Base-by-base conservation (phyloP, 1,140 invertebrate genomes). In the Diabrotica virgifera region DNA sequence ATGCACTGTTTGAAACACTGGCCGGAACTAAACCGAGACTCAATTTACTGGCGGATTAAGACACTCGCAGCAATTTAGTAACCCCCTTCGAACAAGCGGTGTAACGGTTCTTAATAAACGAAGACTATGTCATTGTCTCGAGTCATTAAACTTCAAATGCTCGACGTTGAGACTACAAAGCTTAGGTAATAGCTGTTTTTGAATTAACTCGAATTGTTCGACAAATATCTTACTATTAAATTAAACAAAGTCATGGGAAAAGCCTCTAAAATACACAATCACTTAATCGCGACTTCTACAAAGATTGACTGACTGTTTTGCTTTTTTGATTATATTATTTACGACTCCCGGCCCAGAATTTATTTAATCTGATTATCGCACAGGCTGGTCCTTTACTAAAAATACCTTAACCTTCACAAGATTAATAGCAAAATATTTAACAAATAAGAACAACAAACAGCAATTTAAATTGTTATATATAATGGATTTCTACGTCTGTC, bases 21-120 rank as follows among this genome's bases (percentile, higher is more conserved):
- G 74, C 72, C 71, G 67, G 73, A 75, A 75, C 69, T 76, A 74
- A 76, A 77, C 72, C 72, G 70, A 73, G 71, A 75, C 74, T 73
- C 75, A 78, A 78, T 78, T 77, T 78, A 77, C 74, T 74, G 71
- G 74, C 65, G 76, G 77, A 78, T 78, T 78, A 78, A 78, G 77
- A 78, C 76, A 78, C 75, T 77, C 75, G 70, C 69, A 77, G 75
- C 74, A 74, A 78, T 77, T 77, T 76, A 73, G 68, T 75, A 77
- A 76, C 77, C 76, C 76, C 74, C 74, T 72, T 76, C 67, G 76
- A 77, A 77, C 75, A 77, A 76, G 70, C 73, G 71, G 70, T 75
- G 74, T 77, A 75, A 77, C 76, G 75, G 77, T 77, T 78, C 76
- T 77, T 77, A 77, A 78, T 78, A 77, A 78, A 78, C 77, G 76